Conservation (phyloP, 2,113 vertebrate genomes). For the Lamprotornis superbus region DNA sequence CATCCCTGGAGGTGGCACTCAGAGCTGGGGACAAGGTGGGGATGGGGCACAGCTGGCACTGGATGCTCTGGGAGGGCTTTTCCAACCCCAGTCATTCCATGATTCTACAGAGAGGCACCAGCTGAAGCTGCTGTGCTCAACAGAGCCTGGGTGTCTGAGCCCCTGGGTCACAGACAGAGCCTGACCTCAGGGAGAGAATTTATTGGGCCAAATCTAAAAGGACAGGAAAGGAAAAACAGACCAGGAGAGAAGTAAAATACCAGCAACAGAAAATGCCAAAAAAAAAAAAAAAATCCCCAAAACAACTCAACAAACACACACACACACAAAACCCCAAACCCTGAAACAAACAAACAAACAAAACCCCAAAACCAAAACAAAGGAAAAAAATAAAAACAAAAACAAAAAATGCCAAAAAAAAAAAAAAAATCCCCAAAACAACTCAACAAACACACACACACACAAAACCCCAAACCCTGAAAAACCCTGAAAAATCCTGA, state of each 20-base stretch:
- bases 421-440: not conserved
- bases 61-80: fast-evolving
- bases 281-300: not conserved
- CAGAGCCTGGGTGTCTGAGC: not conserved
- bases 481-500: not conserved
- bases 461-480: not conserved
- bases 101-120: not conserved
- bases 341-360: too few relatives aligned
- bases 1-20: not conserved
- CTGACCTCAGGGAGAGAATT: not conserved
- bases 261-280: not conserved
- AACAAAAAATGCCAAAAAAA: not conserved
- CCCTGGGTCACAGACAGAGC: not conserved
- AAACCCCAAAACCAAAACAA: too few relatives aligned
- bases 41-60: fast-evolving
- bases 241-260: not conserved
- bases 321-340: not conserved
- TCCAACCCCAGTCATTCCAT: fast-evolving
- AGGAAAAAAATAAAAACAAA: too few relatives aligned
- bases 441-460: too few relatives aligned
- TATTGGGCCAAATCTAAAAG: not conserved
- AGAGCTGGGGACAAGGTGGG: not conserved
- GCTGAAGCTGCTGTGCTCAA: not conserved
- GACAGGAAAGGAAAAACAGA: not conserved
- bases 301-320: not conserved